A percentile compares a stretch with the other conserved stretches of the same genome.
phyloP scores from a whole-genome alignment of 2,797 vertebrate species.

The Valencia hispanica region DNA sequence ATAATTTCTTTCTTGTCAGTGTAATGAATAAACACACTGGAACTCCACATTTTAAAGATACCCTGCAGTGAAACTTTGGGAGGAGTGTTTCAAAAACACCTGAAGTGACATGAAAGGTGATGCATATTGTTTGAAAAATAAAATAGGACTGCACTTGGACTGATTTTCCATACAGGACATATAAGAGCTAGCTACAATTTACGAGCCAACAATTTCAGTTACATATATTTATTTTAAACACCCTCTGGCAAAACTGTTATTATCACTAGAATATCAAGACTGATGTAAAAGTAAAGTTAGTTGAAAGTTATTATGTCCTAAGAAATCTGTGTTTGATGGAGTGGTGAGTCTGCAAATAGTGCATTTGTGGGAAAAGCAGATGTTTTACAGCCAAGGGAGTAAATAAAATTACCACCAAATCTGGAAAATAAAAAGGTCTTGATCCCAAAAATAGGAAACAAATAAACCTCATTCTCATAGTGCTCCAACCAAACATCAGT shows the following conservation, averaged over 20 bases:
- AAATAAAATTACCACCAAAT: constrained; percentile 48
- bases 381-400: constrained; percentile 62
- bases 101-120: constrained; percentile 25
- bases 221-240: constrained; percentile 47
- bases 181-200: constrained; percentile 49
- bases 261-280: constrained; percentile 63
- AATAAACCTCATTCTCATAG: constrained; percentile 46
- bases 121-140: constrained; percentile 33
- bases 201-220: constrained; percentile 41
- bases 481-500: constrained; percentile 38
- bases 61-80: constrained; percentile 19
- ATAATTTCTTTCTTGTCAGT: constrained; percentile 4
- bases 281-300: constrained; percentile 47
- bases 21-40: constrained; percentile 23
- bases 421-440: constrained; percentile 29
- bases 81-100: constrained; percentile 21
- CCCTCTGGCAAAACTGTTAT: constrained; percentile 45
- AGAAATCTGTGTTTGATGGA: constrained; percentile 35
- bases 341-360: constrained; percentile 35
- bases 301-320: constrained; percentile 44
- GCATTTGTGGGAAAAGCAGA: constrained; percentile 46
- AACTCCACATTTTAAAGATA: constrained; percentile 31
- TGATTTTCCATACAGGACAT: constrained; percentile 33
- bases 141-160: constrained; percentile 12
- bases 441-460: constrained; percentile 48